Evolutionary conservation across 1,140 invertebrate genomes (phyloP).

Genomic region (Mesaphorura yosii): DNA sequence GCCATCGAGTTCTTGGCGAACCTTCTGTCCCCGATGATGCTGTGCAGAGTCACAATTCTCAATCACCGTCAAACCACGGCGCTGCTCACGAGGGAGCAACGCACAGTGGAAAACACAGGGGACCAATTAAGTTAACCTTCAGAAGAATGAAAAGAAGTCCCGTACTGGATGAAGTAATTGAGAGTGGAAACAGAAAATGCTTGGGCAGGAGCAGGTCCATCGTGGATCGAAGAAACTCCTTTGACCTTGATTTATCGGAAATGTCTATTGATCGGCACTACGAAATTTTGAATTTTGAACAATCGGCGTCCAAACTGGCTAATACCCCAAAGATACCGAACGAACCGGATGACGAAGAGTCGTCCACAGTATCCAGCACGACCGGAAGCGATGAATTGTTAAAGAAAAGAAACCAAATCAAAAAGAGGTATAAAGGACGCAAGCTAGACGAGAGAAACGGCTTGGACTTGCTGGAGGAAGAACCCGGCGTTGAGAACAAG

Average conservation of each 20-base stretch:
- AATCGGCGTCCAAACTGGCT: not conserved
- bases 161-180: conserved; percentile 68
- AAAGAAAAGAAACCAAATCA: no score
- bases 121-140: conserved; percentile 46
- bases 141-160: conserved; percentile 76
- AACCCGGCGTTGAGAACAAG: no score
- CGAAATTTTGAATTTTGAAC: conserved; percentile 27
- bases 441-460: no score
- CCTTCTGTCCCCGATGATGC: no score
- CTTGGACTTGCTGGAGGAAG: no score
- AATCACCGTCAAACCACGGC: not conserved
- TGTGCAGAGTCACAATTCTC: no score
- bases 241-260: conserved; percentile 11
- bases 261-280: conserved; percentile 17
- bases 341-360: no score
- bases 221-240: conserved; percentile 14
- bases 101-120: not conserved
- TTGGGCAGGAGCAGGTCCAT: conserved; percentile 38
- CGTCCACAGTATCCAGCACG: no score
- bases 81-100: not conserved
- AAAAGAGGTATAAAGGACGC: no score
- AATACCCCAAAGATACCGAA: not conserved
- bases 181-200: conserved; percentile 54
- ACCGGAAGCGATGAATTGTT: no score
- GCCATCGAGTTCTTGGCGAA: conserved; percentile 23